Base-by-base conservation (phyloP, 2,797 vertebrate species). In the Phataginus tricuspis region DNA sequence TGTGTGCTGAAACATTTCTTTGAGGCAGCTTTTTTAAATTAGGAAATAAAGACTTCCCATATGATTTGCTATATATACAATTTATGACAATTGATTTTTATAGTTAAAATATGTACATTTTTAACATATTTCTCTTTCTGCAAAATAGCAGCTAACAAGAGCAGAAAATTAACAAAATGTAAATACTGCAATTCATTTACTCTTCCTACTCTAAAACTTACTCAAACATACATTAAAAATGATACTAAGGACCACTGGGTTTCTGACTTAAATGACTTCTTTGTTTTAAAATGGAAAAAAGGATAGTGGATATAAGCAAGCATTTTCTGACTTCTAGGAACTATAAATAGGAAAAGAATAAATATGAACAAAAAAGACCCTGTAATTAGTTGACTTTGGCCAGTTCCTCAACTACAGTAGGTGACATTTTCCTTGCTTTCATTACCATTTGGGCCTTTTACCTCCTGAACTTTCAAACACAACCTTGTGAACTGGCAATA, bases 1-100 rank as follows among this genome's bases (percentile, higher is more conserved):
- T 97, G 96, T 97, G 98, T 97, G 98, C 97, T 98, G 96, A 98
- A 98, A 98, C 91, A 59, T 97, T 98, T 98, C 97, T 98, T 98
- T 96, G 97, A 98, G 96, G 94, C 97, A 98, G 90, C 91, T 29
- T 98, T 94, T 98, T 98, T 98, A 97, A 97, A 98, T 95, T 98
- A 97, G 94, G 97, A 98, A 98, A 98, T 91, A 95, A 94, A 98
- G 88, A 97, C 95, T 92, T 97, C 79, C 74, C 92, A 93, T 97
- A 95, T 95, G 96, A 98, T 97, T 98, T 98, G 83, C 96, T 97
- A 91, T 87, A 95, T 97, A 93, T 90, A 95, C 90, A 96, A 91
- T 96, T 98, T 96, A 97, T 97, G 97, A 98, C 95, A 98, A 98
- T 85, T 45, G 97, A 86, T 96, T 98, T 97, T 97, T 98, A 96